Base-by-base conservation (phyloP, 2,797 vertebrate species). In the Pseudochaenichthys georgianus region DNA sequence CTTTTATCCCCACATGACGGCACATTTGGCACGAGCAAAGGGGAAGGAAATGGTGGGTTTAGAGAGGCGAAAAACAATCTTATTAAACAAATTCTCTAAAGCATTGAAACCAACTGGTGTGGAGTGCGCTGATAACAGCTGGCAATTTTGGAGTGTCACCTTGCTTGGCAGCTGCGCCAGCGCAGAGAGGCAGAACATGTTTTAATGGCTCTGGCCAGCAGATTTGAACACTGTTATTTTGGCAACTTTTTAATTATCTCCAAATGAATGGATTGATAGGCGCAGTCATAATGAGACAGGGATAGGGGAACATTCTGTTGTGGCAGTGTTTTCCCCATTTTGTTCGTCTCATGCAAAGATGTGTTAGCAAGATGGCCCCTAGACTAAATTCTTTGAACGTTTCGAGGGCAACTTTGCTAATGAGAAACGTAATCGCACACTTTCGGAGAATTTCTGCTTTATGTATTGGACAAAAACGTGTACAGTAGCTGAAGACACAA, bases 101-200 rank as follows among this genome's bases (percentile, higher is more conserved):
- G 89, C 87, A 91, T 91, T 93, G 86, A 94, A 87, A 92, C 92
- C 92, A 92, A 93, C 92, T 94, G 93, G 93, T 94, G 90, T 95
- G 94, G 92, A 87, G 91, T 84, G 88, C 76, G 74, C 93, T 92
- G 95, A 96, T 95, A 95, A 95, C 93, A 93, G 92, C 92, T 92
- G 92, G 86, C 88, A 90, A 81, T 92, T 91, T 89, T 90, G 82
- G 91, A 93, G 89, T 73, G 92, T 94, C 94, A 93, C 91, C 91
- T 93, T 87, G 72, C 80, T 87, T 90, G 82, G 88, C 91, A 90
- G 88, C 85, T 78, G 88, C 76, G 87, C 66, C 66, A 77, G 76
- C 64, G 7, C 77, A 82, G 70, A 58, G 88, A 83, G 79, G 64
- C 76, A 87, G 73, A 79, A 71, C 81, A 73, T 57, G 75, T 87